Evolutionary conservation across 2,113 vertebrate species (phyloP).

Genomic region (Coryphaenoides rupestris): DNA sequence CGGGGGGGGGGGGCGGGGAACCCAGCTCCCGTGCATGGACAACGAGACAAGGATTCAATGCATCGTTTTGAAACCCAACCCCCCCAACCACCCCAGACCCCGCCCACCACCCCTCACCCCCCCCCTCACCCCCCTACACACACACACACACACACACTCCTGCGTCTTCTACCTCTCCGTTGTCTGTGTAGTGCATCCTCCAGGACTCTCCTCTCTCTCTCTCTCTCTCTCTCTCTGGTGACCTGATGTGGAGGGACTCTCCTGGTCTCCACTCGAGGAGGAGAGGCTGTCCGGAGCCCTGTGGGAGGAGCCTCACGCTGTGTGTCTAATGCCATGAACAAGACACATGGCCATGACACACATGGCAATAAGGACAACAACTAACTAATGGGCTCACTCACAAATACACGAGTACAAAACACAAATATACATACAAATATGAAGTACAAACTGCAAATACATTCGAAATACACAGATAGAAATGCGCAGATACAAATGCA

Average conservation of each 20-base stretch:
- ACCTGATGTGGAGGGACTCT: slow-evolving; percentile 18
- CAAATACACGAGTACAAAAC: too few relatives aligned
- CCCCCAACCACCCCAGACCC: too few relatives aligned
- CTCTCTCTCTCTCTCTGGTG: too few relatives aligned
- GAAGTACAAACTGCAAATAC: not conserved
- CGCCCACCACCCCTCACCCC: too few relatives aligned
- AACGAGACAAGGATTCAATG: slow-evolving; percentile 36
- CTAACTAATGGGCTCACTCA: slow-evolving; percentile 13
- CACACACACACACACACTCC: too few relatives aligned
- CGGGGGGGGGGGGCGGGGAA: too few relatives aligned
- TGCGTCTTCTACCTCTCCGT: slow-evolving; percentile 67
- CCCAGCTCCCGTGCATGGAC: slow-evolving; percentile 53
- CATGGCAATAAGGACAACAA: slow-evolving; percentile 13
- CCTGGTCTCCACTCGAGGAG: slow-evolving; percentile 26
- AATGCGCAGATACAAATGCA: not conserved
- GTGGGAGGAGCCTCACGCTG: slow-evolving; percentile 16
- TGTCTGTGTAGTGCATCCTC: slow-evolving; percentile 31
- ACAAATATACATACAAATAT: too few relatives aligned
- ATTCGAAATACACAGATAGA: not conserved
- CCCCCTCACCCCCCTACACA: too few relatives aligned
- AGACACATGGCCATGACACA: slow-evolving; percentile 9
- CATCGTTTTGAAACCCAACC: slow-evolving; percentile 35
- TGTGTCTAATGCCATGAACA: slow-evolving; percentile 19
- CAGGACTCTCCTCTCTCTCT: too few relatives aligned
- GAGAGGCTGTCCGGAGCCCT: slow-evolving; percentile 28